A percentile compares a stretch with the other conserved stretches of the same genome.
Evolutionary conservation across 2,888 invertebrate species (phyloP).

Genomic region (Drosophila affinis): DNA sequence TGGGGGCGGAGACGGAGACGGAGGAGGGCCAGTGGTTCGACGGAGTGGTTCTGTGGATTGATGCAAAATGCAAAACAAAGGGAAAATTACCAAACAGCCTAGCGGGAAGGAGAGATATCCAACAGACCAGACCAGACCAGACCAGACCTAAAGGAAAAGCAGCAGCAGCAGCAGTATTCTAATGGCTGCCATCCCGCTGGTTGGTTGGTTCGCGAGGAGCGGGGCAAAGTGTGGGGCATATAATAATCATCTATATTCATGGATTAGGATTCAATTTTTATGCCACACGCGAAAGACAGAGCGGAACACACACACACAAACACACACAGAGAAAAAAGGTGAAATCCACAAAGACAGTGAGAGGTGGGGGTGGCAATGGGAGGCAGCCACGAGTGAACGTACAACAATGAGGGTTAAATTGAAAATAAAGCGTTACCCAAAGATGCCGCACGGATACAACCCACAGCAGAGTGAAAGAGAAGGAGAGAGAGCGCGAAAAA

Average conservation of each 20-base stretch:
- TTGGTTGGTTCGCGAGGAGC: slow-evolving; percentile 20
- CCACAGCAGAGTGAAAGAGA: not conserved
- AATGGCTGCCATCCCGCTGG: slow-evolving; percentile 75
- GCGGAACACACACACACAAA: slow-evolving; percentile 15
- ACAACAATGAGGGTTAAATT: slow-evolving; percentile 76
- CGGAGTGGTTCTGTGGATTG: slow-evolving; percentile 54
- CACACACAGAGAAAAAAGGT: not conserved
- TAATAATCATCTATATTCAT: slow-evolving; percentile 84
- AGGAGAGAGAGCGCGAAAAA: slow-evolving; percentile 9
- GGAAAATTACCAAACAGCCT: slow-evolving; percentile 61
- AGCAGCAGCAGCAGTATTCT: slow-evolving; percentile 54
- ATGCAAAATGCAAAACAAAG: slow-evolving; percentile 74
- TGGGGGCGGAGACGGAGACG: not conserved
- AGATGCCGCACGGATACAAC: slow-evolving; percentile 30
- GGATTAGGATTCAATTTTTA: slow-evolving; percentile 84
- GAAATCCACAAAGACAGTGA: not conserved
- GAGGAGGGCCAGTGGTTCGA: slow-evolving; percentile 7
- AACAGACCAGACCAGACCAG: not conserved
- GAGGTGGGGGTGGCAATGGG: not conserved
- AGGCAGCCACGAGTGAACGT: not conserved
- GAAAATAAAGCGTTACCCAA: slow-evolving; percentile 68
- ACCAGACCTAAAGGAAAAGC: slow-evolving; percentile 1
- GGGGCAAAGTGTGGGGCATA: slow-evolving; percentile 60
- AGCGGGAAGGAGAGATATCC: slow-evolving; percentile 23
- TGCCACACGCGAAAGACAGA: slow-evolving; percentile 69